phyloP scores from a whole-genome alignment of 2,888 invertebrate genomes.

The Brenthis daphne region DNA sequence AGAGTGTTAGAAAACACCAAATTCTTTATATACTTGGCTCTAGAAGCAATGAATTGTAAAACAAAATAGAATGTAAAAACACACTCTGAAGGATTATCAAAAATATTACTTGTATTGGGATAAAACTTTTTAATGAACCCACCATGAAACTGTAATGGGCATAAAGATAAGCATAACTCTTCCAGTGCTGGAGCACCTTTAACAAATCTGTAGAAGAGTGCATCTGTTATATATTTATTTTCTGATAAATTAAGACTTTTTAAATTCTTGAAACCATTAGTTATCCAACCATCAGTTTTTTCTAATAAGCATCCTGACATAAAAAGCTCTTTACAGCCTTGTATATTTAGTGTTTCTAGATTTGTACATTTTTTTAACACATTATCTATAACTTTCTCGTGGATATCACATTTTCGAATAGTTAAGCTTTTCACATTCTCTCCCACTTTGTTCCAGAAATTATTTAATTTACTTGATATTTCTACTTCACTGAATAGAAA shows the following conservation, averaged over 20 bases:
- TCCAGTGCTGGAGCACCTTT: slow-evolving; percentile 83
- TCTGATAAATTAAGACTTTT: slow-evolving; percentile 83
- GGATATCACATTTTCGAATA: slow-evolving; percentile 83
- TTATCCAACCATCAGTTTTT: slow-evolving; percentile 77
- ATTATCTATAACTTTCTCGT: slow-evolving; percentile 83
- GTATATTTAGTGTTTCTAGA: slow-evolving; percentile 82
- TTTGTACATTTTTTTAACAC: slow-evolving; percentile 81
- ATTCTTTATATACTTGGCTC: slow-evolving; percentile 79
- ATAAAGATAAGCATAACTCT: slow-evolving; percentile 84
- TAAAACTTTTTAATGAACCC: slow-evolving; percentile 87
- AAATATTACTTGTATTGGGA: slow-evolving; percentile 69
- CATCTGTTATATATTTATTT: slow-evolving; percentile 88
- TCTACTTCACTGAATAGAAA: slow-evolving; percentile 81
- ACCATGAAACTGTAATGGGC: slow-evolving; percentile 87
- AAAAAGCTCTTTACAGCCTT: slow-evolving; percentile 86
- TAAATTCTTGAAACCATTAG: slow-evolving; percentile 76
- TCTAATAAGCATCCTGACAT: slow-evolving; percentile 88
- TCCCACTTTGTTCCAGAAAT: slow-evolving; percentile 83
- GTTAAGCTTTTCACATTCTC: slow-evolving; percentile 79
- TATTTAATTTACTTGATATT: slow-evolving; percentile 71
- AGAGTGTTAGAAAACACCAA: slow-evolving; percentile 86
- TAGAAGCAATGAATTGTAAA: slow-evolving; percentile 78
- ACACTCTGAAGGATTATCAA: slow-evolving; percentile 83
- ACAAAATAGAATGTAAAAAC: slow-evolving; percentile 88
- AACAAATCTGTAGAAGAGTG: slow-evolving; percentile 85